A percentile compares a stretch with the other conserved stretches of the same genome.
Conservation (phyloP, 1,140 invertebrate species). For the Pseudomyrmex flavicornis region DNA sequence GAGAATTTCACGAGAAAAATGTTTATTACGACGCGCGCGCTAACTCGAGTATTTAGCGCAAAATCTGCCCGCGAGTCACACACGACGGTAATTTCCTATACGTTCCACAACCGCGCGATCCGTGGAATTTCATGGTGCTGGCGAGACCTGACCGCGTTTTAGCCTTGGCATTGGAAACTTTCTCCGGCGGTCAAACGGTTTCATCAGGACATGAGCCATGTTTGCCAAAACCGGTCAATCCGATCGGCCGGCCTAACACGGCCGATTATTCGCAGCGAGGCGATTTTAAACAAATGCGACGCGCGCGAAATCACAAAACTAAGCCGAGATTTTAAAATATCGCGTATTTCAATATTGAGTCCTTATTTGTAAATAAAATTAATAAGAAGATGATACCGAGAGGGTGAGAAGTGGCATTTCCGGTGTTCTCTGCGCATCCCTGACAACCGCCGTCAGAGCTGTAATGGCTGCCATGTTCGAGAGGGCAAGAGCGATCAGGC, state of each 20-base stretch:
- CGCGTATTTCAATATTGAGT: background rate
- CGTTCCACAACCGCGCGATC: constrained; percentile 18
- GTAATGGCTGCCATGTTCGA: constrained; percentile 84
- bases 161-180: constrained; percentile 76
- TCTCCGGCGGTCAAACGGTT: constrained; percentile 65
- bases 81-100: constrained; percentile 3
- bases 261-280: background rate
- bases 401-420: constrained; percentile 76
- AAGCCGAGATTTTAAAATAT: background rate
- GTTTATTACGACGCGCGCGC: background rate
- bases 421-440: constrained; percentile 81
- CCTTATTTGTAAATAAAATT: background rate
- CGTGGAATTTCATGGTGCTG: constrained; percentile 52
- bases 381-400: constrained; percentile 72
- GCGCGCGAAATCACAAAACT: background rate
- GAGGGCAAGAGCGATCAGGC: constrained; percentile 81
- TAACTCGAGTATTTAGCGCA: background rate
- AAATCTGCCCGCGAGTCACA: no score
- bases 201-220: constrained; percentile 40
- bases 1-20: no score
- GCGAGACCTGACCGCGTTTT: constrained; percentile 70
- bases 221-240: constrained; percentile 21
- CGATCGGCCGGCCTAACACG: background rate
- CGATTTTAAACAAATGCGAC: background rate
- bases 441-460: constrained; percentile 81